These are phyloP conservation scores for Hyppa rectilinea DNA, from an alignment of 2,888 invertebrate species.

Conservation along the genomic window DNA sequence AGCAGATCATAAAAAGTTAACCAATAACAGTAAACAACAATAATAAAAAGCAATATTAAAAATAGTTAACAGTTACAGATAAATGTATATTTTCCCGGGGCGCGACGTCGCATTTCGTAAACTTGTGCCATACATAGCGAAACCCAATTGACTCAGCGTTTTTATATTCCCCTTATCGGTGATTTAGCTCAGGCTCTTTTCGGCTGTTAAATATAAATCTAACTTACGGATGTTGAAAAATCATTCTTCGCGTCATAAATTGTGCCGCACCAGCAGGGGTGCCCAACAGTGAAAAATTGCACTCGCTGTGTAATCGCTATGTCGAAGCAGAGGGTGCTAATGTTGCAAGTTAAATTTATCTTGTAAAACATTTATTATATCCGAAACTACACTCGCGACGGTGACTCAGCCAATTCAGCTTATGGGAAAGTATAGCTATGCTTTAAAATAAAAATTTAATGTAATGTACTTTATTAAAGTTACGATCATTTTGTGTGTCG, in stretches of 20 bases:
- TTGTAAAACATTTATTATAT: slow-evolving; percentile 86
- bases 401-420: slow-evolving; percentile 69
- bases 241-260: slow-evolving; percentile 88
- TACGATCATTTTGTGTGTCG: slow-evolving; percentile 29
- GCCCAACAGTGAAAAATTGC: slow-evolving; percentile 88
- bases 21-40: slow-evolving; percentile 55
- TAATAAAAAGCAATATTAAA: slow-evolving; percentile 61
- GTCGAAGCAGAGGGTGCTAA: slow-evolving; percentile 87
- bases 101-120: slow-evolving; percentile 54
- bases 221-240: slow-evolving; percentile 88
- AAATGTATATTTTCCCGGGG: slow-evolving; percentile 56
- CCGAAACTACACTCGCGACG: slow-evolving; percentile 73
- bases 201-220: slow-evolving; percentile 86
- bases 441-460: slow-evolving; percentile 33
- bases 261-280: slow-evolving; percentile 82
- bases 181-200: slow-evolving; percentile 80
- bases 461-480: slow-evolving; percentile 46
- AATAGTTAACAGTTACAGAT: slow-evolving; percentile 60
- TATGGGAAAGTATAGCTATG: slow-evolving; percentile 24
- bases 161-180: slow-evolving; percentile 76
- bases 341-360: slow-evolving; percentile 87
- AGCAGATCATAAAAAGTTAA: slow-evolving; percentile 44
- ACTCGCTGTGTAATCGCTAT: slow-evolving; percentile 84
- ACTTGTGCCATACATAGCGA: slow-evolving; percentile 63
- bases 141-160: slow-evolving; percentile 76